A percentile compares a stretch with the other conserved stretches of the same genome.
phyloP scores from a whole-genome alignment of 1,140 invertebrate species.

The Oedothorax gibbosus region DNA sequence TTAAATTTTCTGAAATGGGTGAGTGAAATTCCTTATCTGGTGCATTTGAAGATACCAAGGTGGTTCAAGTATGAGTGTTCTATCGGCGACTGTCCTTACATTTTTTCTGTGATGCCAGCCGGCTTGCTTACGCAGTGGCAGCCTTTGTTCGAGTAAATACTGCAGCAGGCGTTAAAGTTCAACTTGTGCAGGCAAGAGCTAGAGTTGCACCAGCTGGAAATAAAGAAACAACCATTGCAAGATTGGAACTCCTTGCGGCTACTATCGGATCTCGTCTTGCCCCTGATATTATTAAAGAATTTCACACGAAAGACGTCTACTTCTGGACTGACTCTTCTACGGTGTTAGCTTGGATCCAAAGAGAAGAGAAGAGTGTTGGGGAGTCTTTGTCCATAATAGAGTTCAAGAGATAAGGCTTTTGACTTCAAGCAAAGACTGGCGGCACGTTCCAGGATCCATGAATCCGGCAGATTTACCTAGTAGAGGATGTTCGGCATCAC shows the following conservation, averaged over 20 bases:
- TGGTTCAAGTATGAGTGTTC: not conserved
- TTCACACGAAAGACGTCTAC: not conserved
- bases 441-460: not conserved
- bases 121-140: conserved; percentile 4
- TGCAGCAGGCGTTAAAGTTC: conserved; percentile 25
- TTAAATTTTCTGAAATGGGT: conserved; percentile 20
- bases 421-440: not conserved
- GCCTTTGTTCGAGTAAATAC: conserved; percentile 19
- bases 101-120: conserved; percentile 30
- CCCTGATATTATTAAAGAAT: not conserved
- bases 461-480: not conserved
- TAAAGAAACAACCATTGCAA: conserved; percentile 31
- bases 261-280: not conserved
- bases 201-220: conserved; percentile 42
- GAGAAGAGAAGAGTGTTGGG: not conserved
- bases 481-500: not conserved
- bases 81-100: not conserved
- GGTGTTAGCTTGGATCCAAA: conserved; percentile 6
- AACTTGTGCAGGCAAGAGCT: conserved; percentile 34
- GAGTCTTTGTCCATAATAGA: conserved; percentile 5
- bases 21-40: conserved; percentile 21
- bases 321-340: conserved; percentile 15
- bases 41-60: conserved; percentile 3
- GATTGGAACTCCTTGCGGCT: conserved; percentile 26
- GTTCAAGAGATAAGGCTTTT: not conserved